Percentiles rank a stretch among this genome's conserved stretches.
These are phyloP conservation scores for Baryphthengus martii DNA, from an alignment of 2,113 vertebrate genomes.

Conservation along the genomic window DNA sequence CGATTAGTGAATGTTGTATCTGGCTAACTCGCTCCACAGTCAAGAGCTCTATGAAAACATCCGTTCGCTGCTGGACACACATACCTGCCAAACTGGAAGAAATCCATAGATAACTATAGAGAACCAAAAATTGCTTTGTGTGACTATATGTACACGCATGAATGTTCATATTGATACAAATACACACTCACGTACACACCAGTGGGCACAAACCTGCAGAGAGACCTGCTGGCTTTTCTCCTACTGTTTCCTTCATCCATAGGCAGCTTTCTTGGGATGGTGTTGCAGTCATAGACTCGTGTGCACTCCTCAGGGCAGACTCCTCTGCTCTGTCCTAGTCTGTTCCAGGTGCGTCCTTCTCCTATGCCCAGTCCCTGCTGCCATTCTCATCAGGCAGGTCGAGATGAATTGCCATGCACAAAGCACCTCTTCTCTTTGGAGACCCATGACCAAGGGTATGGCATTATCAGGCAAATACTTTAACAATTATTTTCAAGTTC, in stretches of 20 bases:
- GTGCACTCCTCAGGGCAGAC: background rate
- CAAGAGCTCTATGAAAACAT: background rate
- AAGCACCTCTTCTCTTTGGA: background rate
- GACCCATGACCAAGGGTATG: background rate
- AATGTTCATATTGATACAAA: background rate
- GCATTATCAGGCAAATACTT: background rate
- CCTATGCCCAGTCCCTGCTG: background rate
- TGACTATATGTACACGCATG: background rate
- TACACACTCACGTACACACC: background rate
- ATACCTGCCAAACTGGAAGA: background rate
- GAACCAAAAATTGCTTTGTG: background rate
- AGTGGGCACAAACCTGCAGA: background rate
- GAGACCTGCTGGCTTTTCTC: background rate
- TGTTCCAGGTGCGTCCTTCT: background rate
- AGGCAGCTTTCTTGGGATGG: background rate
- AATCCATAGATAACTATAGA: background rate
- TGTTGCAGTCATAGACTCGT: background rate
- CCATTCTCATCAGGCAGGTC: background rate
- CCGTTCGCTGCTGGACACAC: background rate
- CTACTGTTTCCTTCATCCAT: background rate
- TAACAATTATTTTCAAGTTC: background rate
- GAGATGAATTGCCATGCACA: background rate
- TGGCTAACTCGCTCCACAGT: background rate
- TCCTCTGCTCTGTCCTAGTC: background rate
- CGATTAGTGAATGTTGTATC: background rate